Base-by-base conservation (phyloP, 37 sponge, comb jelly and placozoan species). In the Petrosia ficiformis region DNA sequence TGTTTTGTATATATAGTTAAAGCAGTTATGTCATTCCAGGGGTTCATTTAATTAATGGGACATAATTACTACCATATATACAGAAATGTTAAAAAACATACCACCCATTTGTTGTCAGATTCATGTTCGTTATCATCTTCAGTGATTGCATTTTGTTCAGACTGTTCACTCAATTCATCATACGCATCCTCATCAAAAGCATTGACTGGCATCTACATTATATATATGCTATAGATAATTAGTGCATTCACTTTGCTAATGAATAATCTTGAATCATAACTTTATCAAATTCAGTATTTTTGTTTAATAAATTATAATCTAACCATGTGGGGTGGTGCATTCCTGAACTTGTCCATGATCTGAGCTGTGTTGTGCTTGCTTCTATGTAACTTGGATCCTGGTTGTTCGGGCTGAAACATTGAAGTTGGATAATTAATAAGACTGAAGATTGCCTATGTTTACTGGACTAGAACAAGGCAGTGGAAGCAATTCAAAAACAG, bases 311-410 rank as follows among this genome's bases (percentile, higher is more conserved):
- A 19, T 48, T 48, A 16, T 19, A 48, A 48, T 48, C 54, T 19
- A 68, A 82, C 83, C 76, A 67, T 54, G 57, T 82, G 83, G 28
- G 83, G 83, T 68, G 83, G 83, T 57, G 83, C 83, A 56, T 82
- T 37, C 14, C 76, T 63, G 70, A 59, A 82, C 14, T 39, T 82
- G 69, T 82, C 83, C 22, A 74, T 82, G 43, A 82, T 75, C 34
- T 82, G 67, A 31, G 75, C 77, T n/a, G 64, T 37, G 38, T 42
- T 36, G 22, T 5, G 11, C 32, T 25, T 48, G 3, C 39, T 31
- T 4, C 42, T 41, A 22, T 69, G 43, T 69, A 69, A 26, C 31
- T 69, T 44, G 54, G 10, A 16, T 16, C n/a, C n/a, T n/a, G n/a
- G n/a, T n/a, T n/a, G n/a, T n/a, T n/a, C n/a, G n/a, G n/a, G n/a